A percentile compares a stretch with the other conserved stretches of the same genome.
phyloP scores from a whole-genome alignment of 2,113 vertebrate genomes.

The Cnemophilus loriae region DNA sequence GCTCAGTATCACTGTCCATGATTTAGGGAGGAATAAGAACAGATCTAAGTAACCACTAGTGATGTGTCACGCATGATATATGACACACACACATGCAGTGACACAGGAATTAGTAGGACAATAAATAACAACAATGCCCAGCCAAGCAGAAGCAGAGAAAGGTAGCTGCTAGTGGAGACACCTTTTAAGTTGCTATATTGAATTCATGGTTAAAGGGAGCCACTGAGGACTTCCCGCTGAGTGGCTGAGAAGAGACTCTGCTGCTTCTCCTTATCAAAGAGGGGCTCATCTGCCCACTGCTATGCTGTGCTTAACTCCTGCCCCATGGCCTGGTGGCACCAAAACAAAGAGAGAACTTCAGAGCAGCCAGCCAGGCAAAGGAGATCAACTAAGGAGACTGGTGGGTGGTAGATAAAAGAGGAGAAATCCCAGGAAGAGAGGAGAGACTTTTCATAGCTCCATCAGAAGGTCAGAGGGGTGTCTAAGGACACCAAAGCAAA shows the following conservation, averaged over 20 bases:
- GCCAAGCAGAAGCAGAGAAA: background rate
- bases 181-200: fast-evolving
- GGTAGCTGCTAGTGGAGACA: background rate
- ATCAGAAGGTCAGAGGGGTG: background rate
- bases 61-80: background rate
- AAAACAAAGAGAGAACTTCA: background rate
- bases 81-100: background rate
- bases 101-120: background rate
- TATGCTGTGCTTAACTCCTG: background rate
- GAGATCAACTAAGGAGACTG: background rate
- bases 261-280: background rate
- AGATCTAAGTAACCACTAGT: background rate
- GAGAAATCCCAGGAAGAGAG: background rate
- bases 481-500: background rate
- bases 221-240: background rate
- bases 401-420: background rate
- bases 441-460: background rate
- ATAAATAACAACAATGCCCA: background rate
- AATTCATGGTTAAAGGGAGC: background rate
- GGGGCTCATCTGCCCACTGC: background rate
- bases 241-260: background rate
- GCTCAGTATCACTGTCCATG: background rate
- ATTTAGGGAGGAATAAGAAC: background rate
- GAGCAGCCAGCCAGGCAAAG: background rate
- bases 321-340: background rate